phyloP scores from a whole-genome alignment of 2,797 vertebrate genomes.

The Sciurus carolinensis region DNA sequence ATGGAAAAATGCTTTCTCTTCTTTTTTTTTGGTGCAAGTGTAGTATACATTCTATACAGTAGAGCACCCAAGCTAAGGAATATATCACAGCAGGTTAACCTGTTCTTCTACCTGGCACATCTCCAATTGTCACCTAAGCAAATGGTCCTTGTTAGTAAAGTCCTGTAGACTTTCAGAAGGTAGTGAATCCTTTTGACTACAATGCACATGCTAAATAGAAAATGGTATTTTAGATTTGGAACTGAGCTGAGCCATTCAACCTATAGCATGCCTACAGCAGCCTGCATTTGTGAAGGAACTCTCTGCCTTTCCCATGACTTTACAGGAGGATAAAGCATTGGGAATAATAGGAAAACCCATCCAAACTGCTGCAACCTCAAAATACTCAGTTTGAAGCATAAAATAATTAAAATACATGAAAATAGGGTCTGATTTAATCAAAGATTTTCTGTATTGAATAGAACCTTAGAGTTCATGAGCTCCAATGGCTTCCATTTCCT shows the following conservation, averaged over 20 bases:
- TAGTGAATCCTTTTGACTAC: background rate
- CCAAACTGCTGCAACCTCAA: background rate
- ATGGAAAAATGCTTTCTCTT: background rate
- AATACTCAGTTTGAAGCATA: background rate
- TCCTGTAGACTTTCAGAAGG: background rate
- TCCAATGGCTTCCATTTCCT: background rate
- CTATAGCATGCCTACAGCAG: background rate
- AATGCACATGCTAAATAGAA: constrained; percentile 21
- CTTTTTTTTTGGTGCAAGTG: background rate
- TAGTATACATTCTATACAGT: background rate
- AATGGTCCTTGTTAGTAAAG: background rate
- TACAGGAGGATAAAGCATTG: background rate
- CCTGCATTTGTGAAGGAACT: background rate
- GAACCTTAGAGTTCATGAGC: background rate
- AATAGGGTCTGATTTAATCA: background rate
- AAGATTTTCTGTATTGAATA: constrained; percentile 13
- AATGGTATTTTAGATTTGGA: constrained; percentile 2
- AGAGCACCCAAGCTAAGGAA: background rate
- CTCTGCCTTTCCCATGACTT: background rate
- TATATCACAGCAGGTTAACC: background rate
- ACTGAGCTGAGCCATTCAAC: background rate
- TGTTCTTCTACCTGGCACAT: background rate
- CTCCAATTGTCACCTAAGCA: background rate
- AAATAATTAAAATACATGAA: constrained; percentile 29
- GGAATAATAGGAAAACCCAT: constrained; percentile 10